These are phyloP conservation scores for Siphonodentalium dalli DNA, from an alignment of 2,888 invertebrate species.

Conservation along the genomic window DNA sequence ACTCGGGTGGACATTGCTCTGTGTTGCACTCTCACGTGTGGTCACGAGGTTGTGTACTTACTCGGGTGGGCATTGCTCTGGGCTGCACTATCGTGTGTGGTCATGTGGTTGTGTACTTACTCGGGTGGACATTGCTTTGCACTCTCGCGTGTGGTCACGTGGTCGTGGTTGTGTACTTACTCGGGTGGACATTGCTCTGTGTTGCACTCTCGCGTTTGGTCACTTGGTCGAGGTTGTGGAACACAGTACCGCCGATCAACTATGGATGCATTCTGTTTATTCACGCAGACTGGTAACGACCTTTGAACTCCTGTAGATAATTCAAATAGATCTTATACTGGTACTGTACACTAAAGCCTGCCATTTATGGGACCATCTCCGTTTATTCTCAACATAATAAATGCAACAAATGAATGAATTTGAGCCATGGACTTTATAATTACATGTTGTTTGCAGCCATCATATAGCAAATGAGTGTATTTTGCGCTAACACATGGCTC, in stretches of 20 bases:
- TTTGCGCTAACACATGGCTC: no score
- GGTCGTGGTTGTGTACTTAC: conserved; percentile 45
- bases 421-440: no score
- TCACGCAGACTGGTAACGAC: conserved; percentile 48
- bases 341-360: no score
- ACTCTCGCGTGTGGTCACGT: background rate
- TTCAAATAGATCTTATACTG: no score
- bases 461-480: no score
- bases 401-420: no score
- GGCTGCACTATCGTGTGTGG: conserved; percentile 43
- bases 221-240: conserved; percentile 47
- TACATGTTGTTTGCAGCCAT: no score
- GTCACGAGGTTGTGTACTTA: conserved; percentile 48
- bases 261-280: conserved; percentile 40
- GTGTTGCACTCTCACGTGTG: conserved; percentile 50
- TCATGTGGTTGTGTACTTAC: no score
- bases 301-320: conserved; percentile 44
- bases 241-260: conserved; percentile 48
- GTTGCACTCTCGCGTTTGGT: conserved; percentile 50
- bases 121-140: no score
- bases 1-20: conserved; percentile 53
- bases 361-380: no score
- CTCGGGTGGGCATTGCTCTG: conserved; percentile 50
- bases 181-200: conserved; percentile 51
- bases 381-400: no score